These are phyloP conservation scores for Entomobrya multifasciata DNA, from an alignment of 2,888 invertebrate genomes.

Conservation along the genomic window DNA sequence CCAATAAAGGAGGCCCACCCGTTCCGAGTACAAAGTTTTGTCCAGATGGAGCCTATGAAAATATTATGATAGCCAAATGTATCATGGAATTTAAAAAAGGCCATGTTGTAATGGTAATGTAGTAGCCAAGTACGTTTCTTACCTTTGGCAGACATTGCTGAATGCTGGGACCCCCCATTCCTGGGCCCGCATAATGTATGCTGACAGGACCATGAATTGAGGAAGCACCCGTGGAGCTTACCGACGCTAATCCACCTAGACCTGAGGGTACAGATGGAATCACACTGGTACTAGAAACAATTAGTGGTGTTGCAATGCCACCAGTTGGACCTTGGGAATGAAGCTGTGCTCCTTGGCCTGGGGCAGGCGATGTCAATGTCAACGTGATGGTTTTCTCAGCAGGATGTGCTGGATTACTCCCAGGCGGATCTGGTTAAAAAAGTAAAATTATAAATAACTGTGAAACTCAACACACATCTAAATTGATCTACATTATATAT, in stretches of 20 bases:
- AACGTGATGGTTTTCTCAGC: slow-evolving; percentile 66
- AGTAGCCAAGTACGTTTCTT: too few relatives aligned
- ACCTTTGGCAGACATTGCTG: slow-evolving; percentile 55
- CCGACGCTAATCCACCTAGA: slow-evolving; percentile 26
- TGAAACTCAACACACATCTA: neutral
- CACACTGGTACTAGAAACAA: slow-evolving; percentile 59
- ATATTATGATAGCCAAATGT: too few relatives aligned
- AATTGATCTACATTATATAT: neutral
- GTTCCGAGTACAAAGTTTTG: slow-evolving; percentile 60
- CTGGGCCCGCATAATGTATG: slow-evolving; percentile 62
- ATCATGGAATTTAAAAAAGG: neutral
- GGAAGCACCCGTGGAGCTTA: slow-evolving; percentile 28
- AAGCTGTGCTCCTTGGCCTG: slow-evolving; percentile 36
- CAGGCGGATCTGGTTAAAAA: slow-evolving; percentile 40
- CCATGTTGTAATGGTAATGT: too few relatives aligned
- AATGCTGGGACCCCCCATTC: slow-evolving; percentile 43
- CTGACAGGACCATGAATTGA: slow-evolving; percentile 56
- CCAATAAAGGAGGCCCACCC: slow-evolving; percentile 56
- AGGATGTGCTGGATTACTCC: slow-evolving; percentile 44
- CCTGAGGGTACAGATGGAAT: slow-evolving; percentile 35
- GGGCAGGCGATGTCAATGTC: slow-evolving; percentile 64
- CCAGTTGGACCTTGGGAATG: slow-evolving; percentile 48
- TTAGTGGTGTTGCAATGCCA: slow-evolving; percentile 52
- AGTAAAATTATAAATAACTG: neutral
- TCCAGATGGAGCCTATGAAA: slow-evolving; percentile 9